Evolutionary conservation across 1,140 invertebrate genomes (phyloP), one percentile per base, ranked within the genome.

Genomic region (Cecropterus lyciades): DNA sequence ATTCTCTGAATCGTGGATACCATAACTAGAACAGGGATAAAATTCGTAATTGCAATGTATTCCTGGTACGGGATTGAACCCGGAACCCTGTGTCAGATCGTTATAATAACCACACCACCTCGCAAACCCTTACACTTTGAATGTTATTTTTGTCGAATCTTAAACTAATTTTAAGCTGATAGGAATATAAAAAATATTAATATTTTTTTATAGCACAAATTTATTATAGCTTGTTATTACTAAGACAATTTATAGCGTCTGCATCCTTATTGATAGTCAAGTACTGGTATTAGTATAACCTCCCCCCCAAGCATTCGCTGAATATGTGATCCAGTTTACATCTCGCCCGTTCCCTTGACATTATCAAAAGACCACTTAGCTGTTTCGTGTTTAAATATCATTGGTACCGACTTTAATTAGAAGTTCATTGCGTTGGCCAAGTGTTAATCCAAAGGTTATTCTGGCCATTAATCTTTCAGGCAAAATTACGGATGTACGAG

Each of bases 271-370:
- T 13, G 2, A 2, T 40, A 10, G n/a, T 14, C 55, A 46, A 57
- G 10, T 40, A 17, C 6, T 57, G 24, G 16, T 3, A 8, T 27
- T 30, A 15, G 17, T 13, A 8, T 45, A 40, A 57, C 20, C 17
- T 57, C 17, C 16, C 42, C 14, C 45, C 45, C 20, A 57, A 15
- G 1, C 42, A 24, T n/a, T n/a, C n/a, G n/a, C n/a, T n/a, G n/a
- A n/a, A 57, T 42, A 46, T 59, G 14, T 59, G 66, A 63, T 56
- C 57, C 43, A 63, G 55, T 60, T 56, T 27, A 24, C 27, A 45
- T 17, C 13, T 43, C 4, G 49, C 45, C 59, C 53, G 43, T 56
- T 37, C 37, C 66, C 66, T 68, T 68, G 66, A 68, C 66, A 68
- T 68, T 68, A 63, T 9, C 27, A 16, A 46, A 16, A 30, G 43